Conservation (phyloP, 2,888 invertebrate species). For the Netelia inedita region DNA sequence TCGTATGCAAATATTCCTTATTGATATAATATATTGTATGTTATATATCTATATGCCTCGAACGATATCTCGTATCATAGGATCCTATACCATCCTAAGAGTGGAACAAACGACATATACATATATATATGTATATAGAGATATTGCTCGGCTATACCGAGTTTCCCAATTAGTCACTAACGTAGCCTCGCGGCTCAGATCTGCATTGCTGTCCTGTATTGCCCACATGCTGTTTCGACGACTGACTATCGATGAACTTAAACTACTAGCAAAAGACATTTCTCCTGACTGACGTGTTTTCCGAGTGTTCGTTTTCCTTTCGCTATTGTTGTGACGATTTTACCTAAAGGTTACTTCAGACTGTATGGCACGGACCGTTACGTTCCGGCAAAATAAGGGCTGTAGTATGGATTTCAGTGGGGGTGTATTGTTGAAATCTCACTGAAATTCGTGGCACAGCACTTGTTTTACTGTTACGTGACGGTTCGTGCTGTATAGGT, state of each 20-base stretch:
- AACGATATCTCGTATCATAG: too few species aligned
- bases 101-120: too few species aligned
- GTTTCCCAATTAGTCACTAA: slow-evolving; percentile 61
- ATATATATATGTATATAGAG: too few species aligned
- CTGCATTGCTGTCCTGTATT: slow-evolving; percentile 4
- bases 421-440: too few species aligned
- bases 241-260: slow-evolving; percentile 43
- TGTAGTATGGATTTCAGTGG: too few species aligned
- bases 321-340: not conserved
- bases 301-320: not conserved
- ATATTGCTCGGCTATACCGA: slow-evolving; percentile 20
- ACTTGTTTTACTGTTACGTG: too few species aligned
- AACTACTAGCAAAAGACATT: slow-evolving; percentile 18
- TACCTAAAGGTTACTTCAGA: too few species aligned
- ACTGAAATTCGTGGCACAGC: too few species aligned
- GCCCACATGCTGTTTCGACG: not conserved
- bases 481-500: too few species aligned
- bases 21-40: slow-evolving; percentile 23
- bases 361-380: too few species aligned
- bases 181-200: slow-evolving; percentile 33
- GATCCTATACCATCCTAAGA: too few species aligned
- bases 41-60: not conserved
- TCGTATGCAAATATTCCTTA: slow-evolving; percentile 48
- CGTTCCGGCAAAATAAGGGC: too few species aligned
- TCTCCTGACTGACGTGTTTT: not conserved